Evolutionary conservation across 2,797 vertebrate species (phyloP), one percentile per base, ranked within the genome.

Genomic region (Alosa sapidissima): DNA sequence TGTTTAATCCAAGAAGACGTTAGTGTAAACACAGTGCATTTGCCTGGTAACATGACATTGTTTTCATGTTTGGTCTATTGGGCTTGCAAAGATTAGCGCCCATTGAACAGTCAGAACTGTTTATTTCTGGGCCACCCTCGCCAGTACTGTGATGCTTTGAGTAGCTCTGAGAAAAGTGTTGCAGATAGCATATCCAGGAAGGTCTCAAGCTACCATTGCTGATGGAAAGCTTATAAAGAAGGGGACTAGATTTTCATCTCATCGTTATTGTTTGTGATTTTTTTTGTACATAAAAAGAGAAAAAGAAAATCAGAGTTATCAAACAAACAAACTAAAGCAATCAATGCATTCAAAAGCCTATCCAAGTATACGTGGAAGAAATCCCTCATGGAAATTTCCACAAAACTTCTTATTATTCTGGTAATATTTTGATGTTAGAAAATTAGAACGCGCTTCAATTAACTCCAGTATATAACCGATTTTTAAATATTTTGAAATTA

Each of bases 21-120:
- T 82, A 87, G 88, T 88, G 89, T 92, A 92, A 93, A 93, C 92
- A 91, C 91, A 91, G 93, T 91, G 91, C 91, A 90, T 86, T 88
- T 81, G 87, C 91, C 87, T 86, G 90, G 89, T 94, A 94, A 93
- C 89, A 91, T 89, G 85, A 91, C 91, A 92, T 93, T 95, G 94
- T 94, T 91, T 87, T 86, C 81, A 52, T 90, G 88, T 89, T 89
- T 91, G 87, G 91, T 86, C 87, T 85, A 90, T 83, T 54, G 91
- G 91, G 92, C 91, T 90, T 89, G 92, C 89, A 89, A 90, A 91
- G 88, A 90, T 78, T 87, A 90, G 72, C 92, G 90, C 89, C 89
- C 82, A 62, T 88, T 90, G 92, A 93, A 91, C 90, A 88, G 3
- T 62, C 88, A 58, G 21, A 89, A 90, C 87, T 90, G 78, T 82